Base-by-base conservation (phyloP, 2,888 invertebrate species). In the Julus scanicus region DNA sequence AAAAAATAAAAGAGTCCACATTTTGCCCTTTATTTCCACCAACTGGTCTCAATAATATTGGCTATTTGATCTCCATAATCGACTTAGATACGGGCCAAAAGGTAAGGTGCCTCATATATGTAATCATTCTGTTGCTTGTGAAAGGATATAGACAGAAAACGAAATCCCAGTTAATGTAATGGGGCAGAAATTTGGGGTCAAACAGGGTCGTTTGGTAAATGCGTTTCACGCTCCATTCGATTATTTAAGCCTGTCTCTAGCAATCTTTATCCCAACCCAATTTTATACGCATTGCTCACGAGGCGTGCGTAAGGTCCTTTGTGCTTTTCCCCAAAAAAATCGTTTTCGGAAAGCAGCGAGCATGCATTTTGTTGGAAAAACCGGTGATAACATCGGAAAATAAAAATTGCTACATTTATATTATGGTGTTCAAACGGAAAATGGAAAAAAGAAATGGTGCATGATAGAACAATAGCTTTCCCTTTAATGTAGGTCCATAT, bases 321-420 rank as follows among this genome's bases (percentile, higher is more conserved):
- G 63, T 63, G 63, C 63, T 63, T 63, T 63, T 63, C 63, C n/a
- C 2, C 20, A 6, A 63, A 63, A 63, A 63, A 63, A 63, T 63
- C 63, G 63, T 63, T 63, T 63, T 63, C 63, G 63, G 63, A 63
- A 63, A 63, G 63, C 63, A 63, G 20, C 63, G 20, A 63, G 63
- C 63, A 20, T 4, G 63, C 63, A 63, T 63, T 63, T 63, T 63
- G 63, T 20, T 63, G 63, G 63, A 63, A 63, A 63, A 63, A 17
- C n/a, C 63, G 63, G 63, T 20, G 63, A 63, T 63, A 63, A 63
- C 63, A 63, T 63, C 63, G 63, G 63, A 63, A 63, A 63, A 63
- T 63, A 63, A 63, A 63, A 63, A 63, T 63, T 63, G 63, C n/a
- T 63, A 63, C 63, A 63, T 63, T 63, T 63, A 63, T 63, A 63